A percentile compares a stretch with the other conserved stretches of the same genome.
phyloP scores from a whole-genome alignment of 2,888 invertebrate genomes.

The Leucophenga maculata region DNA sequence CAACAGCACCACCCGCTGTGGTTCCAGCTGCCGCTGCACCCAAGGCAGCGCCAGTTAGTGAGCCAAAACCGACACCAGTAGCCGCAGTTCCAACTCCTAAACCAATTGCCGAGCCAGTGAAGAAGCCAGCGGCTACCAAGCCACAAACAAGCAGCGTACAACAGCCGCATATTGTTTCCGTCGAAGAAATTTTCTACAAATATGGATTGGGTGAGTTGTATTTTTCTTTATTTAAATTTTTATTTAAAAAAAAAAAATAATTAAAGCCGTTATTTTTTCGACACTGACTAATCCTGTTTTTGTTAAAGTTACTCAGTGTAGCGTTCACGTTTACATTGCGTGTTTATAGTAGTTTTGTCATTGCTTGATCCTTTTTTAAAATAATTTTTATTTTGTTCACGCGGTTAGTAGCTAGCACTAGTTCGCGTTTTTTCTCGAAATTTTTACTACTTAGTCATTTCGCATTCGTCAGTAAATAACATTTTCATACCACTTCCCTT shows the following conservation, averaged over 20 bases:
- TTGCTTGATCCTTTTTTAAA: not conserved
- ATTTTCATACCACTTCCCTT: too few relatives aligned
- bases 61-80: conserved; percentile 34
- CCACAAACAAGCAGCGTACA: conserved; percentile 30
- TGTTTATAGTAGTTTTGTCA: not conserved
- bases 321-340: not conserved
- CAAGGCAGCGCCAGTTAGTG: conserved; percentile 33
- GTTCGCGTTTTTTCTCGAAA: not conserved
- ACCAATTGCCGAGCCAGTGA: conserved; percentile 27
- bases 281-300: not conserved
- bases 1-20: conserved; percentile 35
- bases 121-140: conserved; percentile 11
- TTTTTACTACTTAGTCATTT: conserved; percentile 12
- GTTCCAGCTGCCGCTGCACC: conserved; percentile 33
- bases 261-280: not conserved
- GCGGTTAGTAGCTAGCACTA: not conserved
- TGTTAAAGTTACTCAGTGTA: not conserved
- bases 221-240: not conserved
- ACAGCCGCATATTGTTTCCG: conserved; percentile 70
- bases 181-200: conserved; percentile 78
- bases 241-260: too few relatives aligned
- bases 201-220: conserved; percentile 78
- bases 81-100: conserved; percentile 38
- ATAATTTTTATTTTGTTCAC: not conserved
- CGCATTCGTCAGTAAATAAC: not conserved